Conservation (phyloP, 2,113 vertebrate species). For the Phalacrocorax brasilianus region DNA sequence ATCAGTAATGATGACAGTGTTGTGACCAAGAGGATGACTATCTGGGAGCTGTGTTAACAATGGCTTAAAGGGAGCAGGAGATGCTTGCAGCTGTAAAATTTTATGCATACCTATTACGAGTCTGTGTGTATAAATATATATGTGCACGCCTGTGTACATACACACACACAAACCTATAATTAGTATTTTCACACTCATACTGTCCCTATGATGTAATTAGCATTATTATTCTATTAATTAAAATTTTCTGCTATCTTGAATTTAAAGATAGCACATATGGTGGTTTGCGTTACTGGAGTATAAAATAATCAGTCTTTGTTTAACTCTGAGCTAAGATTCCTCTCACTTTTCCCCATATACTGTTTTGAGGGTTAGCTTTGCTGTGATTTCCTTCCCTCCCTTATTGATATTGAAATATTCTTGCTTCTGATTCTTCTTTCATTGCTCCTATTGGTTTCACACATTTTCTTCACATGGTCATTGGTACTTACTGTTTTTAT, state of each 20-base stretch:
- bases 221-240: not conserved
- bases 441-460: constrained; percentile 21
- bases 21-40: not conserved
- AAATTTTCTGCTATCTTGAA: not conserved
- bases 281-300: not conserved
- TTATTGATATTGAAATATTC: not conserved
- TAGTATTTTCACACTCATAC: not conserved
- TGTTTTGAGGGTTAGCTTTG: not conserved
- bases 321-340: not conserved
- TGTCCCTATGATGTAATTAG: not conserved
- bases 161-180: not conserved
- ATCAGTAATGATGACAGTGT: not conserved
- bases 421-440: not conserved
- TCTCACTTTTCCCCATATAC: not conserved
- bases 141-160: not conserved
- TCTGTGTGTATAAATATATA: not conserved
- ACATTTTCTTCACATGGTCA: not conserved
- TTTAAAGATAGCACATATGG: not conserved
- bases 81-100: not conserved
- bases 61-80: not conserved
- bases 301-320: not conserved
- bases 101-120: not conserved
- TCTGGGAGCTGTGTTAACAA: not conserved
- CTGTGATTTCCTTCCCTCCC: not conserved
- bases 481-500: not conserved